Evolutionary conservation across 2,888 invertebrate species (phyloP).

Genomic region (Ganaspis brasiliensis): DNA sequence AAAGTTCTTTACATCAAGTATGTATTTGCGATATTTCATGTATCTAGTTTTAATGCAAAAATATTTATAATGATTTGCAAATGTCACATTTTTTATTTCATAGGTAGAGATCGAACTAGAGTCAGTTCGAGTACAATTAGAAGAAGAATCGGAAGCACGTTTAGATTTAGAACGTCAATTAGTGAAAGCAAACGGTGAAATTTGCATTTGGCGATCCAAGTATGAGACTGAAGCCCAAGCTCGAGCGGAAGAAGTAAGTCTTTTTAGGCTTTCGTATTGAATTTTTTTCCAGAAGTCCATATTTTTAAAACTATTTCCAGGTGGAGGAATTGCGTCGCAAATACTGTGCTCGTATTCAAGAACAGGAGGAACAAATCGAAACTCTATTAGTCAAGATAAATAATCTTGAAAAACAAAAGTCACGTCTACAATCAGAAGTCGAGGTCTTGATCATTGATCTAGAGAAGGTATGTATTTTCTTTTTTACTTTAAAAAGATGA

Average conservation of each 20-base stretch:
- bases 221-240: slow-evolving; percentile 97
- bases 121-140: slow-evolving; percentile 96
- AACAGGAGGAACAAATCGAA: slow-evolving; percentile 99
- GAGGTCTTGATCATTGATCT: slow-evolving; percentile 99
- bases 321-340: slow-evolving; percentile 94
- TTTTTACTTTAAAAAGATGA: no score
- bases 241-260: slow-evolving; percentile 92
- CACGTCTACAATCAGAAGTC: slow-evolving; percentile 97
- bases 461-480: slow-evolving; percentile 88
- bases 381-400: slow-evolving; percentile 94
- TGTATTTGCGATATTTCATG: slow-evolving; percentile 17
- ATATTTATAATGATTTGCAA: no score
- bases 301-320: slow-evolving; percentile 62
- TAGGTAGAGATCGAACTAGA: slow-evolving; percentile 96
- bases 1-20: slow-evolving; percentile 93
- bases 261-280: no score
- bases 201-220: slow-evolving; percentile 93
- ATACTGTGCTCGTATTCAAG: slow-evolving; percentile 93
- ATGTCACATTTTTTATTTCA: background rate
- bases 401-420: slow-evolving; percentile 98
- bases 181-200: slow-evolving; percentile 94
- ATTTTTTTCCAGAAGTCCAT: no score
- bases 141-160: slow-evolving; percentile 98
- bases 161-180: slow-evolving; percentile 98
- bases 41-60: no score